phyloP scores from a whole-genome alignment of 2,797 vertebrate species.

The Dipus sagitta region DNA sequence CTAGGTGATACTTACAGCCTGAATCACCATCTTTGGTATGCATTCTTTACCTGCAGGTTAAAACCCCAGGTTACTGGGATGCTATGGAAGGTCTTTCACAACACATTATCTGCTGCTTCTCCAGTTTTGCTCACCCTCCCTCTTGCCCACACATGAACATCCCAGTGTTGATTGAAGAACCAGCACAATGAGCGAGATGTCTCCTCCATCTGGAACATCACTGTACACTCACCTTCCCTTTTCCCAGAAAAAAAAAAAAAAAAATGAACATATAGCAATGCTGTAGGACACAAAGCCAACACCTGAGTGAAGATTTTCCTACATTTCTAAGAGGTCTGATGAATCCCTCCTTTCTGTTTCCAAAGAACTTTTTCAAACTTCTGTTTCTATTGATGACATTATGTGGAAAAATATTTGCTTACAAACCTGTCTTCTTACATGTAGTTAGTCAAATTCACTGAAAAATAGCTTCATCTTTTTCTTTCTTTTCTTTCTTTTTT shows the following conservation, averaged over 20 bases:
- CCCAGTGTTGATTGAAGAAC: background rate
- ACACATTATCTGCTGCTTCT: background rate
- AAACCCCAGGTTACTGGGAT: background rate
- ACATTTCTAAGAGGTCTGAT: background rate
- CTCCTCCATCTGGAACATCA: background rate
- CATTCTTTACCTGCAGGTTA: too few relatives aligned
- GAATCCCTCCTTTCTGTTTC: background rate
- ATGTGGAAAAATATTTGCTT: slow-evolving; percentile 7
- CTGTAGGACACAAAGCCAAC: background rate
- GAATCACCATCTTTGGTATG: too few relatives aligned
- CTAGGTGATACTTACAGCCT: too few relatives aligned
- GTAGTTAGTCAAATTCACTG: background rate
- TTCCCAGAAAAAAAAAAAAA: background rate
- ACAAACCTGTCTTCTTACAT: background rate
- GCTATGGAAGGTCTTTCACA: background rate
- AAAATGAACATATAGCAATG: background rate
- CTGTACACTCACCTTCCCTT: background rate
- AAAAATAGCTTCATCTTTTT: background rate
- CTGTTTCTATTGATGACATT: slow-evolving; percentile 3
- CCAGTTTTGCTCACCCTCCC: too few relatives aligned
- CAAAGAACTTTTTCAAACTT: background rate
- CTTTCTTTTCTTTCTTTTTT: background rate
- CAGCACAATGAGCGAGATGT: background rate
- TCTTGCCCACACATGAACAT: background rate
- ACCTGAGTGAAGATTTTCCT: background rate